Base-by-base conservation (phyloP, 2,888 invertebrate species). In the Papilio elwesi region DNA sequence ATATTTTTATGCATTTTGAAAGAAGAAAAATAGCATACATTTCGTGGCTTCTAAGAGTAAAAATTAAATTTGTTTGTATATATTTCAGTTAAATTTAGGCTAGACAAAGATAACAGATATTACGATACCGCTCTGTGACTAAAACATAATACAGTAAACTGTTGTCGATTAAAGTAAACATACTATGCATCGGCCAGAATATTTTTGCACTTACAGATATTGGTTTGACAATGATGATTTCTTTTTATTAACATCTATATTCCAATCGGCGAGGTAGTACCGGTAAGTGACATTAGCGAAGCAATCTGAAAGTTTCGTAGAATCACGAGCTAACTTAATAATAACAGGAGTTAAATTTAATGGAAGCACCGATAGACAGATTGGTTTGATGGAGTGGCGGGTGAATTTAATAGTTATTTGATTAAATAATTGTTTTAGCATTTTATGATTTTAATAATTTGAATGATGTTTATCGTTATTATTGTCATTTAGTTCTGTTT, bases 401-500 rank as follows among this genome's bases (percentile, higher is more conserved):
- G 75, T 68, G 80, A 78, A 26, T 26, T 26, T 26, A 26, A 26
- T 26, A 26, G 26, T 26, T 26, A 81, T 81, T 81, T 84, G 80
- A 87, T 85, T 85, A 85, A 85, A 87, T 87, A 85, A 86, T 85
- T 85, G 73, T 74, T 76, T 79, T 64, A 38, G 13, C 38, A 38
- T 59, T 52, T 51, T 26, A 36, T 65, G 49, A 65, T 49, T 55
- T 49, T 15, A 13, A 36, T 36, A 4, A n/a, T 36, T 38, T 36
- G 36, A 36, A 65, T 10, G 16, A n/a, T n/a, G 13, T 13, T 49
- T 12, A n/a, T 6, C 6, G 15, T 53, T 38, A 38, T 26, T 26
- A 26, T 26, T 2, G 4, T 26, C 26, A 26, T 26, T 26, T 26
- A 26, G 26, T 26, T 26, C 4, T 26, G 26, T 26, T 26, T 26